These are phyloP conservation scores for Osmerus mordax DNA, from an alignment of 2,113 vertebrate species.

Conservation along the genomic window DNA sequence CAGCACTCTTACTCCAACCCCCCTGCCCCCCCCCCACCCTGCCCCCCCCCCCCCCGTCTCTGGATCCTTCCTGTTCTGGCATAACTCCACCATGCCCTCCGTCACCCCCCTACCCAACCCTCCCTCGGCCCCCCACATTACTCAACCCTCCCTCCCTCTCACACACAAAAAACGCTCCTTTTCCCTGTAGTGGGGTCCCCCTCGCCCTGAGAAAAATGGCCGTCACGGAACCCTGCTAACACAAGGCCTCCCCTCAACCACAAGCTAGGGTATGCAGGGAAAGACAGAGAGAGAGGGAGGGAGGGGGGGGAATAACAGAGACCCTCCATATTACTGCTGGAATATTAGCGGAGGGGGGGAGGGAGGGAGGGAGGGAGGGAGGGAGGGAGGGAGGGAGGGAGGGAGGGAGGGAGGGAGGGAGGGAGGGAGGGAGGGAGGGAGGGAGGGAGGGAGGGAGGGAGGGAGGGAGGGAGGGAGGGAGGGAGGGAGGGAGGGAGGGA, in stretches of 20 bases:
- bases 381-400: too few species aligned
- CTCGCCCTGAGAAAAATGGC: conserved; percentile 66
- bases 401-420: conserved; percentile 43
- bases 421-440: too few species aligned
- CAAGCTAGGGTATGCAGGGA: conserved; percentile 59
- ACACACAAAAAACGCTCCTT: conserved; percentile 12
- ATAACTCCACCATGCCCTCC: conserved; percentile 66
- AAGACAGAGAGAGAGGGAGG: conserved; percentile 15
- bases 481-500: conserved; percentile 36
- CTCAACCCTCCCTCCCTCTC: neutral
- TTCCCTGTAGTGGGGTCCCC: conserved; percentile 52
- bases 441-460: too few species aligned
- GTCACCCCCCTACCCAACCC: conserved; percentile 54
- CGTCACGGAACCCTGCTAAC: conserved; percentile 66
- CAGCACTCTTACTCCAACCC: conserved; percentile 1
- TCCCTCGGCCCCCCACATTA: conserved; percentile 22
- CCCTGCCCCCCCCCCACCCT: conserved; percentile 36
- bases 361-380: conserved; percentile 3
- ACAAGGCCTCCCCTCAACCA: conserved; percentile 63
- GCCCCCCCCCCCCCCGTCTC: too few species aligned
- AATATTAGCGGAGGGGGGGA: conserved; percentile 55
- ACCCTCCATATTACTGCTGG: conserved; percentile 55
- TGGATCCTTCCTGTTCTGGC: conserved; percentile 70
- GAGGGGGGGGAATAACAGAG: neutral
- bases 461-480: conserved; percentile 32